Percentiles rank a stretch among this genome's conserved stretches.
Conservation (phyloP, 2,797 vertebrate genomes). For the Tympanoctomys barrerae region DNA sequence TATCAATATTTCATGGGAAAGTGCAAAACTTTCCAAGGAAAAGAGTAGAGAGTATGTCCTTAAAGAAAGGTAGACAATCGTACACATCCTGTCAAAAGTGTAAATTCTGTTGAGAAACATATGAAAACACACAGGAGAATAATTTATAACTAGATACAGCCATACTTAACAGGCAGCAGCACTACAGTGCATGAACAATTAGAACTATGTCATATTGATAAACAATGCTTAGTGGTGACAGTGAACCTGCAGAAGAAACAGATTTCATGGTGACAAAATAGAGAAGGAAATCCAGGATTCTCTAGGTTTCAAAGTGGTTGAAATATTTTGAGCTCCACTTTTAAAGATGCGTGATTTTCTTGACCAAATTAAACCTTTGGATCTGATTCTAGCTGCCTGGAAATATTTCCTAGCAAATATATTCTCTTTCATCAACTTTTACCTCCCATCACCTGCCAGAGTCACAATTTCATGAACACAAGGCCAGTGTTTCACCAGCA, state of each 20-base stretch:
- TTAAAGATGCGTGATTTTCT: background rate
- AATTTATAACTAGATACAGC: background rate
- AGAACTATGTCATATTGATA: background rate
- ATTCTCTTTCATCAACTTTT: background rate
- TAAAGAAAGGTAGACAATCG: background rate
- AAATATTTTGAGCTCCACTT: conserved; percentile 18
- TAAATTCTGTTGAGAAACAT: background rate
- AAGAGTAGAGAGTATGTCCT: background rate
- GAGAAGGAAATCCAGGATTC: background rate
- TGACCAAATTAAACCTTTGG: background rate
- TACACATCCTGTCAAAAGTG: background rate
- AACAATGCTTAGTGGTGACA: background rate
- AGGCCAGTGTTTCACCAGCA: background rate
- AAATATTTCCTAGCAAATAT: background rate
- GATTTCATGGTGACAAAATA: background rate
- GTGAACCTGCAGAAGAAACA: background rate
- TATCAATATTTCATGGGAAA: background rate
- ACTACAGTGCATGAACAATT: background rate
- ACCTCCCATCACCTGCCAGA: background rate
- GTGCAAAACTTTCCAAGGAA: background rate
- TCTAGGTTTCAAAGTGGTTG: background rate
- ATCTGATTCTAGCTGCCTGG: background rate
- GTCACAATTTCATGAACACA: background rate
- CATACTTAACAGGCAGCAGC: background rate
- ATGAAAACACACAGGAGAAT: background rate